These are phyloP conservation scores for Tenebrosternarchus preto DNA, from an alignment of 2,113 vertebrate species.

Conservation along the genomic window DNA sequence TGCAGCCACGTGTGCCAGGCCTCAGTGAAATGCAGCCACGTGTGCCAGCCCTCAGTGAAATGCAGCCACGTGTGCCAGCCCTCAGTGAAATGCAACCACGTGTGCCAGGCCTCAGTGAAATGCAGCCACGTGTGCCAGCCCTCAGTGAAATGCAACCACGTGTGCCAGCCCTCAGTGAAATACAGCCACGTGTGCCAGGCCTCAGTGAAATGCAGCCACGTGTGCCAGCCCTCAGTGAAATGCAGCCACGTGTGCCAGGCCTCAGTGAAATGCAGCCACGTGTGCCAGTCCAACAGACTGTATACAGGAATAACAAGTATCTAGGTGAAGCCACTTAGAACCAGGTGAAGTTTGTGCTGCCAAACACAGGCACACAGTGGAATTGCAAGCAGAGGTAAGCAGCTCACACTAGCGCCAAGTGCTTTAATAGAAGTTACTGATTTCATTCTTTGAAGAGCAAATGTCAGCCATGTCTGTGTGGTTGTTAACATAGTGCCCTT, in stretches of 20 bases:
- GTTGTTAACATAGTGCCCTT: constrained; percentile 27
- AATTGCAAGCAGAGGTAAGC: constrained; percentile 30
- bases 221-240: no score
- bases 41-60: no score
- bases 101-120: no score
- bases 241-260: not conserved
- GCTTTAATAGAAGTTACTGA: constrained; percentile 32
- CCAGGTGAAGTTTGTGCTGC: constrained; percentile 20
- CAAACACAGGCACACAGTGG: constrained; percentile 25
- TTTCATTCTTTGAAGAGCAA: constrained; percentile 32
- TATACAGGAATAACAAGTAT: constrained; percentile 1
- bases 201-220: not conserved
- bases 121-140: no score
- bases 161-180: no score
- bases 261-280: constrained; percentile 11
- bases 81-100: no score
- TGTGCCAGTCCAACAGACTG: not conserved
- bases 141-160: no score
- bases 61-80: no score
- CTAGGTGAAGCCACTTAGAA: not conserved
- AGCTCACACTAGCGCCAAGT: not conserved
- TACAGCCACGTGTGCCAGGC: not conserved
- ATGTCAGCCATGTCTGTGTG: constrained; percentile 46
- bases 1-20: no score
- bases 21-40: no score